Base-by-base conservation (phyloP, 2,888 invertebrate genomes). In the Andrena haemorrhoa region DNA sequence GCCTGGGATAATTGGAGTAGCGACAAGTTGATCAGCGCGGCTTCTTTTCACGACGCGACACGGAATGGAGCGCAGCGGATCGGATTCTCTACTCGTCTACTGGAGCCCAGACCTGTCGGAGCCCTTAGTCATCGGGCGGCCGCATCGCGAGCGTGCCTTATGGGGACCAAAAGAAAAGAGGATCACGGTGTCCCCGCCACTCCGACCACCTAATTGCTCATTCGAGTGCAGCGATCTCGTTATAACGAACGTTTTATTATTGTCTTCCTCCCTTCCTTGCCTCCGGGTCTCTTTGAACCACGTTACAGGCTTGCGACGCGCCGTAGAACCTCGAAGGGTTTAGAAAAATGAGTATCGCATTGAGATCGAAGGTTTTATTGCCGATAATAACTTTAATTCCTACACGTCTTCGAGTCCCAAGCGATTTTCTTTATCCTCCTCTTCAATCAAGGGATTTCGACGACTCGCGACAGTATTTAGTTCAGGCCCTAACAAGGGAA, bases 1-100 rank as follows among this genome's bases (percentile, higher is more conserved):
- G 60, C 81, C 76, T 77, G 78, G 86, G 87, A 90, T 91, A 91
- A 91, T 91, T 90, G 90, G 89, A 90, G 89, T 86, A 88, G 85
- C 90, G 90, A 91, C 89, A 89, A 91, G 91, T 91, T 90, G 91
- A 91, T 91, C 89, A 90, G 89, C 89, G 83, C 86, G 85, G 86
- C 84, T 86, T 88, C 88, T 88, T 86, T 56, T 86, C 81, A 80
- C 68, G 26, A n/a, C 35, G 64, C 79, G 58, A 26, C 61, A 72
- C 71, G 84, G 87, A 81, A 84, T 81, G 86, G 64, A 76, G 63
- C 75, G 72, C 56, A 77, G 75, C 79, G 76, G 75, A 78, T 80
- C 41, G 41, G 41, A 41, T 41, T 41, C 16, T 82, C 87, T 74
- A 64, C 72, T 80, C 72, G 73, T 77, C 75, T 78, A 70, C 75